These are phyloP conservation scores for Druceiella hillmani DNA, from an alignment of 2,888 invertebrate genomes.

Conservation along the genomic window DNA sequence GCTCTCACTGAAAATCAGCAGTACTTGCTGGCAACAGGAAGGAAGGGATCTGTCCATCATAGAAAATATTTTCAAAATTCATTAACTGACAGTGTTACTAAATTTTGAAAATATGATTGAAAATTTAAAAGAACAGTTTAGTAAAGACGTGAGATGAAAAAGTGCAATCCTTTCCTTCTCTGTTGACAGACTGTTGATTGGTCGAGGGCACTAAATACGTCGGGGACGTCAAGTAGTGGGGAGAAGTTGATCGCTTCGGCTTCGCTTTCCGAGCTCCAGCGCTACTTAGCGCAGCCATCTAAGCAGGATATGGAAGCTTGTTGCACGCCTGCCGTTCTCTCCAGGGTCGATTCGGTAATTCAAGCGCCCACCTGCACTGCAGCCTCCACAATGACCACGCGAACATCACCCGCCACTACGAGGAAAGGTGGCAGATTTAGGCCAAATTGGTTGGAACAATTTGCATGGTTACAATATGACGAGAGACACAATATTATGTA, in stretches of 20 bases:
- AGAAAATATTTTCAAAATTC: constrained; percentile 11
- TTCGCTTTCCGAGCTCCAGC: constrained; percentile 11
- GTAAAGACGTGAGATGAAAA: constrained; percentile 33
- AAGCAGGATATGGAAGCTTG: too few relatives aligned
- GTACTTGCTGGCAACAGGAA: constrained; percentile 33
- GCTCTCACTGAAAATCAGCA: not conserved
- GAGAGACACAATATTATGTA: constrained; percentile 63
- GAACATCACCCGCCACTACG: constrained; percentile 25
- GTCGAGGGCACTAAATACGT: constrained; percentile 33
- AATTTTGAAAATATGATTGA: too few relatives aligned
- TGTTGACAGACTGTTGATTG: constrained; percentile 57
- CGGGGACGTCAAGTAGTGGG: too few relatives aligned
- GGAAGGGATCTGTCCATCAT: constrained; percentile 45
- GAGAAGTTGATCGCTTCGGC: too few relatives aligned
- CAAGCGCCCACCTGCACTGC: constrained; percentile 27
- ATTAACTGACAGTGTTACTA: too few relatives aligned
- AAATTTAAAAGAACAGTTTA: constrained; percentile 26
- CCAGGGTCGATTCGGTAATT: constrained; percentile 31
- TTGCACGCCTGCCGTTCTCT: constrained; percentile 6
- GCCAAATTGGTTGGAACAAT: constrained; percentile 61
- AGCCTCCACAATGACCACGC: constrained; percentile 26
- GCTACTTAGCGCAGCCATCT: constrained; percentile 18
- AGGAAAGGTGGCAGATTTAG: constrained; percentile 64
- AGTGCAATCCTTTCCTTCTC: constrained; percentile 58
- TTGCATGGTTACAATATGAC: constrained; percentile 70